These are phyloP conservation scores for Montipora cactus DNA, from an alignment of 64 coral and sea anemone genomes.

Conservation along the genomic window DNA sequence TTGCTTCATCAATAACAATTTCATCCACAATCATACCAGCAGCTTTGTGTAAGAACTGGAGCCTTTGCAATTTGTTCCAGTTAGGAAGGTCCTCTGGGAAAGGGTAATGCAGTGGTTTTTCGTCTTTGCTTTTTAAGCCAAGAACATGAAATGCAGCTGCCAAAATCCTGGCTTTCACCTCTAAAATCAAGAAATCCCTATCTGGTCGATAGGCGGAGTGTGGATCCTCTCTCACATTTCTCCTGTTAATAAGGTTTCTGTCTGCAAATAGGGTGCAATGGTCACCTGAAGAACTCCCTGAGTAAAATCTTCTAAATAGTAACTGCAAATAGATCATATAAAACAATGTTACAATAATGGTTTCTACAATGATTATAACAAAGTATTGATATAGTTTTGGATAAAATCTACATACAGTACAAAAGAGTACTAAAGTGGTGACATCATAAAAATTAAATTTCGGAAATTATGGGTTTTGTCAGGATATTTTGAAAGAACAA, in stretches of 20 bases:
- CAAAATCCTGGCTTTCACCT: conserved; percentile 42
- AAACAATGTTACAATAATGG: conserved; percentile 2
- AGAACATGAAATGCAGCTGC: conserved; percentile 47
- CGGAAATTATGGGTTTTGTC: too few species aligned
- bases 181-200: conserved; percentile 58
- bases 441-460: too few species aligned
- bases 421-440: too few species aligned
- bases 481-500: too few species aligned
- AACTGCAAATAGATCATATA: not conserved
- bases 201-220: conserved; percentile 38
- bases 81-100: conserved; percentile 18
- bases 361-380: conserved; percentile 7
- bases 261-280: not conserved
- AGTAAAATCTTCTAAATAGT: conserved; percentile 1
- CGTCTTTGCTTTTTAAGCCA: conserved; percentile 20
- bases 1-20: conserved; percentile 31
- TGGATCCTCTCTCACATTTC: conserved; percentile 25
- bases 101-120: conserved; percentile 11
- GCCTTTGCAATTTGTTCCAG: conserved; percentile 56
- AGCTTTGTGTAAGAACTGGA: conserved; percentile 58
- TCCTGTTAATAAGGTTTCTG: too few species aligned
- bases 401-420: too few species aligned
- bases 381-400: too few species aligned
- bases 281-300: conserved; percentile 17
- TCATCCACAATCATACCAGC: conserved; percentile 12